These are phyloP conservation scores for Sinelater perroti DNA, from an alignment of 2,888 invertebrate species.

Conservation along the genomic window DNA sequence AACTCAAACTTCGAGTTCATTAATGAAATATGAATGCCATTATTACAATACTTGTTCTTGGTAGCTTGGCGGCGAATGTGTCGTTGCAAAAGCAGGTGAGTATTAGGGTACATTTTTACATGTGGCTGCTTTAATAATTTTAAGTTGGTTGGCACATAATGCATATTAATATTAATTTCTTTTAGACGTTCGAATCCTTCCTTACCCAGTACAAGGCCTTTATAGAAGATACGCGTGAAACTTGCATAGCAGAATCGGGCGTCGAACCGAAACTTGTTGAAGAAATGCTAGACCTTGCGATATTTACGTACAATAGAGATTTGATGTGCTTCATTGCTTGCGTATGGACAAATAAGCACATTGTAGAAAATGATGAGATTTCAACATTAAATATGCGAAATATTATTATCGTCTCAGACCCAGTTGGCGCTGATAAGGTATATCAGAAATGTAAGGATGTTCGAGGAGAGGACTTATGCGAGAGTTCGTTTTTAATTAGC, in stretches of 20 bases:
- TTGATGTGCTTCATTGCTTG: neutral
- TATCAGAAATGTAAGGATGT: neutral
- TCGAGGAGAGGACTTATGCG: neutral
- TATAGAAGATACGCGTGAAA: neutral
- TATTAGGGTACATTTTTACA: too few relatives aligned
- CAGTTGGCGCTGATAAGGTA: neutral
- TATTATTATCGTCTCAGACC: neutral
- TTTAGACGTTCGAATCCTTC: neutral
- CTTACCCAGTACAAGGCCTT: neutral
- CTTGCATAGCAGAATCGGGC: neutral
- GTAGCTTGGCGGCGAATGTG: too few relatives aligned
- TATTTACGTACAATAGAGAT: neutral
- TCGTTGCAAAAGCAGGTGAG: too few relatives aligned
- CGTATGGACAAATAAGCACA: neutral
- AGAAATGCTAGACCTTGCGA: neutral
- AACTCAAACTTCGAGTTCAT: too few relatives aligned
- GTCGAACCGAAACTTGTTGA: neutral
- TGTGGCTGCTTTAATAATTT: too few relatives aligned
- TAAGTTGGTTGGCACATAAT: too few relatives aligned
- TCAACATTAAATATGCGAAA: too few relatives aligned
- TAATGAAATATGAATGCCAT: too few relatives aligned
- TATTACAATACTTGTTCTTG: too few relatives aligned
- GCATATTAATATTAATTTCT: neutral
- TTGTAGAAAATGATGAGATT: too few relatives aligned
- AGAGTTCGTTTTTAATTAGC: neutral